Conservation (phyloP, 2,113 vertebrate genomes). For the Muntiacus reevesi region DNA sequence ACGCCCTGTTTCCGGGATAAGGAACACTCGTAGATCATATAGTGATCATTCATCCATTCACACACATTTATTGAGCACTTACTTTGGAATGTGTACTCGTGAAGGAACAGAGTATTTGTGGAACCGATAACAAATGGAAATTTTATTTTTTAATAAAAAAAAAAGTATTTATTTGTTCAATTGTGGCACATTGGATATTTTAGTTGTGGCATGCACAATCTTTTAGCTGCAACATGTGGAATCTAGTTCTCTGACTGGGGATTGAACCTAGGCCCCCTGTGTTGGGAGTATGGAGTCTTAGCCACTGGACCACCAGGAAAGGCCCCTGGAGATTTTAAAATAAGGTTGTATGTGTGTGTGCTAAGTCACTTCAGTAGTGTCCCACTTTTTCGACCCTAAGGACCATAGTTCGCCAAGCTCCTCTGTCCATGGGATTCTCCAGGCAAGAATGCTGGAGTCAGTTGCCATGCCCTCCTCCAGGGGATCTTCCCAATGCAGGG, state of each 20-base stretch:
- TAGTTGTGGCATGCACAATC: neutral
- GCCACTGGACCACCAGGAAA: neutral
- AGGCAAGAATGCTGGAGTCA: neutral
- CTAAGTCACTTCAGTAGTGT: neutral
- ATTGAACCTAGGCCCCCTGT: neutral
- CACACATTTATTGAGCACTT: neutral
- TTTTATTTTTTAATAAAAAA: neutral
- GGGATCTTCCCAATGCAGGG: neutral
- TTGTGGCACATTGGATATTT: fast-evolving
- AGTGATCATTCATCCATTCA: neutral
- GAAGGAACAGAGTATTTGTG: neutral
- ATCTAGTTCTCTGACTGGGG: neutral
- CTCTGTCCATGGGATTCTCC: neutral
- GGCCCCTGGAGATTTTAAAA: neutral
- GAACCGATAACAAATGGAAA: neutral
- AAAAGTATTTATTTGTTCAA: neutral
- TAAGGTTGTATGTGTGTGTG: neutral
- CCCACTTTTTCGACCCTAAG: neutral
- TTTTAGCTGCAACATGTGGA: neutral
- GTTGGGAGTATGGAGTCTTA: neutral
- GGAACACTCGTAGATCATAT: neutral
- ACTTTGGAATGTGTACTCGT: neutral
- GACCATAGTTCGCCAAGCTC: neutral
- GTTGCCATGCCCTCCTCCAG: neutral
- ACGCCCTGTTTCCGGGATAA: neutral